phyloP scores from a whole-genome alignment of 2,888 invertebrate genomes.

The Lamellibrachia satsuma region DNA sequence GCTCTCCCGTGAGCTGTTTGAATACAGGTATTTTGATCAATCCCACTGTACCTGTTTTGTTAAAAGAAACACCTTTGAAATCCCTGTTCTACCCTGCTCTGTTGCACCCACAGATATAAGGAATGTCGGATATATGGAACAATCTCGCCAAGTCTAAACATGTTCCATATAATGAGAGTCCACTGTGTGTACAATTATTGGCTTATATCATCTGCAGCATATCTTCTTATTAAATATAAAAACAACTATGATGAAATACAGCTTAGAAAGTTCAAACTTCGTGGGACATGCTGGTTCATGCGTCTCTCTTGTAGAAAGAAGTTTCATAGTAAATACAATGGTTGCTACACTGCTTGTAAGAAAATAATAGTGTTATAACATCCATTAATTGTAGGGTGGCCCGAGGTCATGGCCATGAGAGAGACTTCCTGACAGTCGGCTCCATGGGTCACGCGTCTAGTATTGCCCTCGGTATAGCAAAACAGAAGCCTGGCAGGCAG shows the following conservation, averaged over 20 bases:
- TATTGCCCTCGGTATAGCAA: slow-evolving; percentile 66
- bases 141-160: no score
- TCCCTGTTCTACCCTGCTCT: no score
- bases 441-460: slow-evolving; percentile 67
- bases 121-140: no score
- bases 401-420: slow-evolving; percentile 63
- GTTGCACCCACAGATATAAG: no score
- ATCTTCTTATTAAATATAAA: no score
- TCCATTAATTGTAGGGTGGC: slow-evolving; percentile 47
- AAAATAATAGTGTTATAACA: not conserved
- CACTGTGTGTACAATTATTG: no score
- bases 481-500: slow-evolving; percentile 62
- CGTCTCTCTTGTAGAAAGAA: no score
- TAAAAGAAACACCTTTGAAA: not conserved
- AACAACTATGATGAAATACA: not conserved
- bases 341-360: not conserved
- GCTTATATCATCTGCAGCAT: no score
- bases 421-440: slow-evolving; percentile 67
- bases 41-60: not conserved
- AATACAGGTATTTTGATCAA: slow-evolving; percentile 55
- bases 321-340: no score
- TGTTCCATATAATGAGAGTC: no score
- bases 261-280: not conserved
- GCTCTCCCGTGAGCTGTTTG: slow-evolving; percentile 67
- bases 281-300: no score